Evolutionary conservation across 1,140 invertebrate species (phyloP), one percentile per base, ranked within the genome.

Genomic region (Saccostrea cuccullata): DNA sequence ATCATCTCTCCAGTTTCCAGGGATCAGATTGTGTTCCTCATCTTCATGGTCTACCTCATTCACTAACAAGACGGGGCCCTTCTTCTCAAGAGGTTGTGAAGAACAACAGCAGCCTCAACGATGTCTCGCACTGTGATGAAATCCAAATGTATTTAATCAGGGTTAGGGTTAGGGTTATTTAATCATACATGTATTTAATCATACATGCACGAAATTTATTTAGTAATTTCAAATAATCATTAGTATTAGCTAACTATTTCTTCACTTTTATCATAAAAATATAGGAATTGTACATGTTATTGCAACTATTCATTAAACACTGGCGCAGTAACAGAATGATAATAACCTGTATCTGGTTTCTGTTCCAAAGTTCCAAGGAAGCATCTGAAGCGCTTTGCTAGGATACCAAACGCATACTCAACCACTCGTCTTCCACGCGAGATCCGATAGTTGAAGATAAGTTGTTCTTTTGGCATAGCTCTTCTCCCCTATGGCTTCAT

Each of bases 401-500:
- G 86, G 55, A 90, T 90, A 40, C 89, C 93, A 92, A 95, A 95
- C 26, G 91, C 90, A 92, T 93, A 94, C 90, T 94, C 94, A 17
- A 93, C 91, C 36, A 92, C 89, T 77, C 92, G 87, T 73, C 94
- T 47, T 20, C 91, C 94, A 56, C 92, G 86, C 40, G 91, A 93
- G 11, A 95, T 88, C 86, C 95, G 90, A 88, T 96, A 96, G 90
- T 96, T 93, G 86, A 91, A 93, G 20, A 93, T 90, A 56, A 89
- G 82, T 87, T 92, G 23, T 86, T 90, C 83, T 5, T 87, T 89
- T 86, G 85, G 87, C 83, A 93, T 88, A 77, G 92, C 89, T 55
- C 91, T 91, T 73, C 90, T 92, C 55, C 89, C 88, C 92, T 92
- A 96, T 86, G 95, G 95, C 91, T 95, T 95, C 94, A 96, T 94